Evolutionary conservation across 2,113 vertebrate species (phyloP).

Genomic region (Oreochromis spilurus): DNA sequence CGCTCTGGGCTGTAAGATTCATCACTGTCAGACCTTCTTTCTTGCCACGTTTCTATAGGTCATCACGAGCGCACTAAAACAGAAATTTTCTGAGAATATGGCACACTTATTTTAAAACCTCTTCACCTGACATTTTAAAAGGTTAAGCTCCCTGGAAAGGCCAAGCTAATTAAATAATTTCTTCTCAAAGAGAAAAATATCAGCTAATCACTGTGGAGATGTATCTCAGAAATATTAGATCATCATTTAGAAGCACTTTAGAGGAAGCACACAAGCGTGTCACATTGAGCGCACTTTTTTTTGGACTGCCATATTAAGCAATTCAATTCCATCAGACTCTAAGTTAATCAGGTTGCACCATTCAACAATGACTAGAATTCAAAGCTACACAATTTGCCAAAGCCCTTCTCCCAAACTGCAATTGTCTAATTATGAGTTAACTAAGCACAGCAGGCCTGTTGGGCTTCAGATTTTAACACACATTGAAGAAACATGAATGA

Average conservation of each 20-base stretch:
- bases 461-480: background rate
- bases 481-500: background rate
- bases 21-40: constrained; percentile 58
- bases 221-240: constrained; percentile 38
- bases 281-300: background rate
- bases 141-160: constrained; percentile 67
- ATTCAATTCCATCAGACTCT: background rate
- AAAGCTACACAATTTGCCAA: background rate
- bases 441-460: background rate
- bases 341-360: background rate
- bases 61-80: constrained; percentile 46
- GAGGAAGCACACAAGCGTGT: background rate
- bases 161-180: constrained; percentile 67
- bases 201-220: constrained; percentile 41
- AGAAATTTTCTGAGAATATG: constrained; percentile 41
- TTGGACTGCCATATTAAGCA: background rate
- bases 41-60: constrained; percentile 42
- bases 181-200: constrained; percentile 39
- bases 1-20: constrained; percentile 36
- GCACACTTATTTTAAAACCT: constrained; percentile 59
- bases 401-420: background rate
- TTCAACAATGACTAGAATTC: background rate
- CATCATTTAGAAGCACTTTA: constrained; percentile 17
- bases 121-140: constrained; percentile 70
- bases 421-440: background rate